phyloP scores from a whole-genome alignment of 2,113 vertebrate genomes.

The Tetrax tetrax region DNA sequence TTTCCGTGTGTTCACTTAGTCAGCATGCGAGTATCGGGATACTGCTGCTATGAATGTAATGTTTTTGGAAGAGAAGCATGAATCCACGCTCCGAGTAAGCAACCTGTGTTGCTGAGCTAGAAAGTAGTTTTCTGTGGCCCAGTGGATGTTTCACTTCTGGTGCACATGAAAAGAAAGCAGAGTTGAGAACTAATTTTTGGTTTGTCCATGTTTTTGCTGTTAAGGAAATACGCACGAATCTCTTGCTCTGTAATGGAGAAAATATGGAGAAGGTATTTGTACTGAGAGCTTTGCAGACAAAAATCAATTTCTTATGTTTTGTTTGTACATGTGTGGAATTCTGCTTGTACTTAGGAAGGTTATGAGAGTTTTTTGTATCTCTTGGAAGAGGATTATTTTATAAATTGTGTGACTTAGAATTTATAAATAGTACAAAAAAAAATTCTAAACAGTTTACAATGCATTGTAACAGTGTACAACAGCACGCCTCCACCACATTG shows the following conservation, averaged over 20 bases:
- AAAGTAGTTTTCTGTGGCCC: not conserved
- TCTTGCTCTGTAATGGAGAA: not conserved
- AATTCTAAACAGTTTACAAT: not conserved
- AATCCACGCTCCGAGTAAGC: not conserved
- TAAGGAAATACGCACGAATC: not conserved
- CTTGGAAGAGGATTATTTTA: not conserved
- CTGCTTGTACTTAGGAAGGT: not conserved
- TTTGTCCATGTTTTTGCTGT: not conserved
- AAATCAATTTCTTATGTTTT: not conserved
- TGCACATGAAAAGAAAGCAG: not conserved
- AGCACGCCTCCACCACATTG: not conserved
- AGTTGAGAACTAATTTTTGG: not conserved
- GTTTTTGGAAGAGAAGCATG: not conserved
- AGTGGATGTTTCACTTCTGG: not conserved
- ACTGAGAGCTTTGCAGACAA: not conserved
- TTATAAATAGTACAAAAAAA: not conserved
- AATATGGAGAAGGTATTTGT: not conserved
- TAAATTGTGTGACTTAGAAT: not conserved
- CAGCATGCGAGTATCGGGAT: not conserved
- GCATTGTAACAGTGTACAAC: not conserved
- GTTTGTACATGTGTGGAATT: not conserved
- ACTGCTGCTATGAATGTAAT: not conserved
- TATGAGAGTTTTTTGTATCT: not conserved
- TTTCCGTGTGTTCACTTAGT: accelerated
- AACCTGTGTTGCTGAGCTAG: not conserved